Evolutionary conservation across 2,888 invertebrate genomes (phyloP), one percentile per base, ranked within the genome.

Genomic region (Pyrrhosoma nymphula): DNA sequence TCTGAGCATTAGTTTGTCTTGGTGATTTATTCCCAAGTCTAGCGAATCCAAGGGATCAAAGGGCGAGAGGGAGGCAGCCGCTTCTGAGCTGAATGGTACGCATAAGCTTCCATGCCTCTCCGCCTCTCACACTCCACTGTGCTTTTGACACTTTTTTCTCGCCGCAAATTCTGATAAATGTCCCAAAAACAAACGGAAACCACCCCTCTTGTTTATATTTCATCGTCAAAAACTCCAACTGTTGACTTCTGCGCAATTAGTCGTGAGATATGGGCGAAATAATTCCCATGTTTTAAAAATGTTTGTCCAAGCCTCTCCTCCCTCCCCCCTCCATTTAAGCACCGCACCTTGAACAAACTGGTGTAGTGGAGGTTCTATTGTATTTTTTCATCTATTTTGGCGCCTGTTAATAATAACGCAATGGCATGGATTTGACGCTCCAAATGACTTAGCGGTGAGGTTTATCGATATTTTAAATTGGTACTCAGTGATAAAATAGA

Each of bases 141-240:
- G 47, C 47, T 69, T 69, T 69, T 69, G 69, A 69, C 69, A 69
- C 69, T 26, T 69, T 69, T 69, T 47, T 26, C 69, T 26, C 26
- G 69, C 69, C 69, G n/a, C 69, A 69, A 69, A 69, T n/a, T 69
- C 69, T 69, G 69, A 69, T 69, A 69, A 69, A 69, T 69, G 69
- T n/a, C 69, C 69, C 26, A 10, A 69, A 69, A 69, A 69, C 69
- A 69, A 69, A 69, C 69, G 69, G 10, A 69, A 10, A 20, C n/a
- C 69, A n/a, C 69, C 69, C n/a, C n/a, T 69, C 69, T n/a, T 69
- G 23, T 26, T 69, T 69, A 69, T 69, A 69, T 69, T 69, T 69
- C 26, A 69, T 69, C 23, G 23, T n/a, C 3, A n/a, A n/a, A 69
- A n/a, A 69, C 23, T 26, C 69, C 69, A n/a, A 26, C 69, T 69